phyloP scores from a whole-genome alignment of 2,113 vertebrate genomes.

The Blennius ocellaris region DNA sequence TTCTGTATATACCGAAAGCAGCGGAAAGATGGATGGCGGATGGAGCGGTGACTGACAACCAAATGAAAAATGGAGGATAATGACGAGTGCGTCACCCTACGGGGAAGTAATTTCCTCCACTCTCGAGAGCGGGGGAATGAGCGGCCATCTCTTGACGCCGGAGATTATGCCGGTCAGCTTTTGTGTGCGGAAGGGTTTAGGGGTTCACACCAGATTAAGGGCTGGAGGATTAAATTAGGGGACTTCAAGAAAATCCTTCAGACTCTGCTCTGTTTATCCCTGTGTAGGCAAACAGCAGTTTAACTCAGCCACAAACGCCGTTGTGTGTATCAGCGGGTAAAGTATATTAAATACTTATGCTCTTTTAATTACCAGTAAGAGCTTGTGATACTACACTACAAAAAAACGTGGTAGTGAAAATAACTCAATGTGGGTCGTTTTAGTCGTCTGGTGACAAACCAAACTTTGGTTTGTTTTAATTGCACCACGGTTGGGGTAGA shows the following conservation, averaged over 20 bases:
- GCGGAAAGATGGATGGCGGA: constrained; percentile 23
- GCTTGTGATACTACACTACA: background rate
- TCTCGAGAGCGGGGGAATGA: constrained; percentile 49
- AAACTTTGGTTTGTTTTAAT: too few species aligned
- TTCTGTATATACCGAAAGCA: background rate
- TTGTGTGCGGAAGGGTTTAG: constrained; percentile 78
- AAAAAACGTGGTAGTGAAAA: too few species aligned
- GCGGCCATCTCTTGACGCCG: constrained; percentile 53
- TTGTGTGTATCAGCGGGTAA: constrained; percentile 41
- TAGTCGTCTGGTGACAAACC: too few species aligned
- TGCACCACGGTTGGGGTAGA: too few species aligned
- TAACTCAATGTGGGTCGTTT: too few species aligned
- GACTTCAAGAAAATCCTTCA: constrained; percentile 78
- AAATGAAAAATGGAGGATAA: constrained; percentile 7
- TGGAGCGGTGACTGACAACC: constrained; percentile 43
- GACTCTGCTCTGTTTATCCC: constrained; percentile 66
- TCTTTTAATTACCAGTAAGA: constrained; percentile 51
- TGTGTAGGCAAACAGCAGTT: constrained; percentile 66
- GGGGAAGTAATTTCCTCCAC: constrained; percentile 17
- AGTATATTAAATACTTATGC: constrained; percentile 50
- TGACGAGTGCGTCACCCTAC: constrained; percentile 8
- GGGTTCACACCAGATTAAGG: constrained; percentile 81
- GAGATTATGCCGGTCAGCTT: constrained; percentile 76
- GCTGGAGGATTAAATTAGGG: constrained; percentile 81
- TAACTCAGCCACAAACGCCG: constrained; percentile 41